phyloP scores from a whole-genome alignment of 2,797 vertebrate species.

The Coendou prehensilis region DNA sequence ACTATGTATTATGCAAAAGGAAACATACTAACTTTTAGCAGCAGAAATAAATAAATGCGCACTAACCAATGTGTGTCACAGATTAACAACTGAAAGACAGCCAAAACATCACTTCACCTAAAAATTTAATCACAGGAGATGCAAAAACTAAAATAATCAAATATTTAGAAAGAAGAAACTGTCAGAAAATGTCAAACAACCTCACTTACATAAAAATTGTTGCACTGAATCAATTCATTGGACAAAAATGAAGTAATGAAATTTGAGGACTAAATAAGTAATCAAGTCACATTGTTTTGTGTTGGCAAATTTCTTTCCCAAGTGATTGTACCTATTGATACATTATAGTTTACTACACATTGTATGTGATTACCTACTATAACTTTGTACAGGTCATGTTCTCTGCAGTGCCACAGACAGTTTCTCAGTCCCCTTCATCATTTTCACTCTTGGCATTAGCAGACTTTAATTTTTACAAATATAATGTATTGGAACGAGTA shows the following conservation, averaged over 20 bases:
- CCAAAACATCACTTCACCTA: neutral
- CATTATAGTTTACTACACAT: too few species aligned
- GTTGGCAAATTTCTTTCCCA: neutral
- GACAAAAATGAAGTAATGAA: neutral
- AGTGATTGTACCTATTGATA: neutral
- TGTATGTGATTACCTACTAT: fast-evolving
- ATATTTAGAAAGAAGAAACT: neutral
- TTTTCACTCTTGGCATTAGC: neutral
- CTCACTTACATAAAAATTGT: neutral
- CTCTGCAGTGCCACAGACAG: neutral
- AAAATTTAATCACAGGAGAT: neutral
- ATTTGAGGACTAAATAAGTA: neutral
- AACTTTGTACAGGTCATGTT: too few species aligned
- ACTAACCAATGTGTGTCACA: neutral
- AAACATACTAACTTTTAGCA: neutral
- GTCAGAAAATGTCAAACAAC: neutral
- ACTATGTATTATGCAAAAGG: neutral
- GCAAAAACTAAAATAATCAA: neutral
- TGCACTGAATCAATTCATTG: neutral
- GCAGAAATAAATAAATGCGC: neutral
- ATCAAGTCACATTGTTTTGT: neutral
- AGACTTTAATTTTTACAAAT: neutral
- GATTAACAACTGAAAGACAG: neutral
- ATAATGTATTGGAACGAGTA: neutral
- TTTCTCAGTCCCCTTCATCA: neutral